Evolutionary conservation across 2,113 vertebrate genomes (phyloP).

Genomic region (Regulus satrapa): DNA sequence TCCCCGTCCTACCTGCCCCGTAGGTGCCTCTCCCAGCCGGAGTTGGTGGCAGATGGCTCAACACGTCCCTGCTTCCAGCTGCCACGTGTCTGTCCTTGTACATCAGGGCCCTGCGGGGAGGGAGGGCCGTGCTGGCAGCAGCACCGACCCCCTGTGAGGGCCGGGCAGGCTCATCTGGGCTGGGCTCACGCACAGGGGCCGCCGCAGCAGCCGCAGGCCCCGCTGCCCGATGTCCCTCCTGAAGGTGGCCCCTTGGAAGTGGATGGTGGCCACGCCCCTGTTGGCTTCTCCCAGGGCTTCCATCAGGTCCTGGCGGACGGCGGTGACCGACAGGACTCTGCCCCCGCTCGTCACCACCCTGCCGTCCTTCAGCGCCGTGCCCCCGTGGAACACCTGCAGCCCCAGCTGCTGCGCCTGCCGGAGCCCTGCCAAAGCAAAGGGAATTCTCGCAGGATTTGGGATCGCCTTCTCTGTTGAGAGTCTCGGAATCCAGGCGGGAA

Average conservation of each 20-base stretch:
- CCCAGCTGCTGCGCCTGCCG: constrained; percentile 72
- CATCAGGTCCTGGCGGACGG: constrained; percentile 73
- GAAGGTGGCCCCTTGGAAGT: constrained; percentile 78
- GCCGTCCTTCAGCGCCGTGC: constrained; percentile 74
- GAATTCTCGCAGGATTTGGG: neutral
- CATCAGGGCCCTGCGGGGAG: constrained; percentile 69
- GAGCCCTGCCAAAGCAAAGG: constrained; percentile 69
- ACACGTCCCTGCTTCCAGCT: constrained; percentile 9
- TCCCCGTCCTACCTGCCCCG: constrained; percentile 74
- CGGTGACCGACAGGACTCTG: constrained; percentile 82
- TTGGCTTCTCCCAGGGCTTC: constrained; percentile 78
- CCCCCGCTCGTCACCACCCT: constrained; percentile 79
- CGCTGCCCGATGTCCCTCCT: constrained; percentile 81
- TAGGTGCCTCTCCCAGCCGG: constrained; percentile 70
- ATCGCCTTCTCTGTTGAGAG: neutral
- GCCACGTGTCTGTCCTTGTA: constrained; percentile 78
- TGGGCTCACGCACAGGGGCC: constrained; percentile 77
- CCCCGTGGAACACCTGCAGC: constrained; percentile 85
- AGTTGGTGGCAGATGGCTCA: constrained; percentile 59
- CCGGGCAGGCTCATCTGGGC: neutral
- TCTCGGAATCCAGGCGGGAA: neutral
- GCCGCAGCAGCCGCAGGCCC: constrained; percentile 73
- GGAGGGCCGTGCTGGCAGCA: neutral
- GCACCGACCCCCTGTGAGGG: neutral
- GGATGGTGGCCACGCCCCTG: constrained; percentile 71